A percentile compares a stretch with the other conserved stretches of the same genome.
These are phyloP conservation scores for Sminthurides aquaticus DNA, from an alignment of 2,888 invertebrate genomes.

Conservation along the genomic window DNA sequence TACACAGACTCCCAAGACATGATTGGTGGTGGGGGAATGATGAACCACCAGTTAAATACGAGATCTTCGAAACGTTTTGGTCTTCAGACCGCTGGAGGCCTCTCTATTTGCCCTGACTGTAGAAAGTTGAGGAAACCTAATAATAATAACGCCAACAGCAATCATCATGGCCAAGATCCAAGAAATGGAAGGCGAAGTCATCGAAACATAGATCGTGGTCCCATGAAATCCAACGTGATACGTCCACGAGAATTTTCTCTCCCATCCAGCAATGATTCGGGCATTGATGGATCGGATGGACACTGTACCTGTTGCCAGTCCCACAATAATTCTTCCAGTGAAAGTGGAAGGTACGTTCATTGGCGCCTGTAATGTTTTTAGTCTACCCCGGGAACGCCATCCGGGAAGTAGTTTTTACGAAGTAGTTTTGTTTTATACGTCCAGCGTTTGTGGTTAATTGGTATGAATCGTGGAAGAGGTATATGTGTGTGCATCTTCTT, in stretches of 20 bases:
- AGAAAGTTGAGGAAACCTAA: constrained; percentile 38
- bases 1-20: constrained; percentile 40
- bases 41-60: neutral
- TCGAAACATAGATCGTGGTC: constrained; percentile 25
- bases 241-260: constrained; percentile 37
- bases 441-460: neutral
- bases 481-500: too few relatives aligned
- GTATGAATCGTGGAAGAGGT: too few relatives aligned
- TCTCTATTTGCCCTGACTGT: constrained; percentile 41
- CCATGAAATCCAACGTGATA: constrained; percentile 27
- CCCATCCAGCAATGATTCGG: constrained; percentile 42
- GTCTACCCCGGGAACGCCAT: neutral
- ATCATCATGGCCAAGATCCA: neutral
- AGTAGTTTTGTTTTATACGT: neutral
- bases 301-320: constrained; percentile 42
- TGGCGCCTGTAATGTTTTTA: constrained; percentile 12
- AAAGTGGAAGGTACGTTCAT: constrained; percentile 30
- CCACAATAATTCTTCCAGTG: constrained; percentile 32
- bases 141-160: constrained; percentile 11
- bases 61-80: constrained; percentile 11
- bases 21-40: constrained; percentile 2
- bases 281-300: constrained; percentile 41
- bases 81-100: constrained; percentile 21
- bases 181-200: constrained; percentile 13
- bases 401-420: neutral